Base-by-base conservation (phyloP, 2,888 invertebrate genomes). In the Arctia plantaginis region DNA sequence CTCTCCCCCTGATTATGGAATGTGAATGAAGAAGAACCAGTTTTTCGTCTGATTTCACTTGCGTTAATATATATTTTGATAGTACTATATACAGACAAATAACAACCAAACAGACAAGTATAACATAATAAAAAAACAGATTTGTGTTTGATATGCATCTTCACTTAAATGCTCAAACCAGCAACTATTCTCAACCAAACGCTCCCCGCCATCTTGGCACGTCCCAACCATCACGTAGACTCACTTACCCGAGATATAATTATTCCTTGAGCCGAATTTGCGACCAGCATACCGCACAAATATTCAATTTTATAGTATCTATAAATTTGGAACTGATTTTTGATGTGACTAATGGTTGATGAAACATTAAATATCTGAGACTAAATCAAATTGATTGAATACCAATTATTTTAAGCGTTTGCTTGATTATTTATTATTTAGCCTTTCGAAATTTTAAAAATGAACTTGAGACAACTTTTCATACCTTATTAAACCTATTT, bases 241-340 rank as follows among this genome's bases (percentile, higher is more conserved):
- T 81, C 89, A 90, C 92, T 93, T 93, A 93, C 89, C 83, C 82
- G 85, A 87, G 89, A 92, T 93, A 92, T 93, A 93, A 94, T 93
- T 93, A 93, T 93, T 90, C 89, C 83, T 83, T 82, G 82, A 83
- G 82, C 85, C 81, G 83, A 89, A 90, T 88, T 88, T 87, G 84
- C 76, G 86, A 75, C 78, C 81, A 75, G 75, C 74, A 77, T 78
- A 72, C 81, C 77, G 79, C 74, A 73, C 72, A 75, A 82, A 78
- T 85, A 88, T 89, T 89, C 89, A 86, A 89, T 90, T 90, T 87
- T 83, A 85, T 79, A 82, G 77, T 76, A 65, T 73, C 75, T 67
- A 76, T 79, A 83, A 82, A 80, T 77, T 79, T 51, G 62, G 67
- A 30, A 35, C 64, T 59, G 27, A 74, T 77, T 74, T 55, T 62